These are phyloP conservation scores for Chromis chromis DNA, from an alignment of 2,797 vertebrate genomes.

Conservation along the genomic window DNA sequence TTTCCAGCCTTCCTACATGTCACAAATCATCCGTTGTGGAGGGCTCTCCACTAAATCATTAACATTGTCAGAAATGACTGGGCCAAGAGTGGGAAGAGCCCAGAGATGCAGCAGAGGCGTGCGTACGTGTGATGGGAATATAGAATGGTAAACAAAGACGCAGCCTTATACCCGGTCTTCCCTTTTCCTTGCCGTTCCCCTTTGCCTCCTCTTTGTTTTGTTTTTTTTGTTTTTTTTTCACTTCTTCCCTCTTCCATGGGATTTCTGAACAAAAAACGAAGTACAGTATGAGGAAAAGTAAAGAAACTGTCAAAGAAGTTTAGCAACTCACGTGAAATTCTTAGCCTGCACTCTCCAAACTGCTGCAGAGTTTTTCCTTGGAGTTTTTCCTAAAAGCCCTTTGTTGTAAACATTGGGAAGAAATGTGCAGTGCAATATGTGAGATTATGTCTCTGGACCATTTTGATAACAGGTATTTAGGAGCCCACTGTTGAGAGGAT, in stretches of 20 bases:
- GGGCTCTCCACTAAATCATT: slow-evolving; percentile 98
- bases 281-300: slow-evolving; percentile 76
- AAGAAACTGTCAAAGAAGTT: slow-evolving; percentile 85
- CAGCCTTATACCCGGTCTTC: slow-evolving; percentile 58
- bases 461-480: slow-evolving; percentile 51
- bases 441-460: slow-evolving; percentile 42
- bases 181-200: slow-evolving; percentile 58
- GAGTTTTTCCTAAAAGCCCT: slow-evolving; percentile 35
- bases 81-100: slow-evolving; percentile 85
- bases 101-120: slow-evolving; percentile 78
- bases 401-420: slow-evolving; percentile 45
- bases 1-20: slow-evolving; percentile 88
- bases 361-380: slow-evolving; percentile 39
- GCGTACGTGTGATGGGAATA: slow-evolving; percentile 74
- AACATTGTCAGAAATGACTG: slow-evolving; percentile 98
- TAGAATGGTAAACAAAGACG: slow-evolving; percentile 83
- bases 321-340: slow-evolving; percentile 74
- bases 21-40: slow-evolving; percentile 95
- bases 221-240: not conserved
- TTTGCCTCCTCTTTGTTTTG: slow-evolving; percentile 52
- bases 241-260: slow-evolving; percentile 66
- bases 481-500: slow-evolving; percentile 41
- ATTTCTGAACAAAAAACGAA: slow-evolving; percentile 77
- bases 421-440: slow-evolving; percentile 8
- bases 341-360: slow-evolving; percentile 62